Percentiles rank a stretch among this genome's conserved stretches.
Evolutionary conservation across 2,888 invertebrate species (phyloP).

Genomic region (Orthosia cruda): DNA sequence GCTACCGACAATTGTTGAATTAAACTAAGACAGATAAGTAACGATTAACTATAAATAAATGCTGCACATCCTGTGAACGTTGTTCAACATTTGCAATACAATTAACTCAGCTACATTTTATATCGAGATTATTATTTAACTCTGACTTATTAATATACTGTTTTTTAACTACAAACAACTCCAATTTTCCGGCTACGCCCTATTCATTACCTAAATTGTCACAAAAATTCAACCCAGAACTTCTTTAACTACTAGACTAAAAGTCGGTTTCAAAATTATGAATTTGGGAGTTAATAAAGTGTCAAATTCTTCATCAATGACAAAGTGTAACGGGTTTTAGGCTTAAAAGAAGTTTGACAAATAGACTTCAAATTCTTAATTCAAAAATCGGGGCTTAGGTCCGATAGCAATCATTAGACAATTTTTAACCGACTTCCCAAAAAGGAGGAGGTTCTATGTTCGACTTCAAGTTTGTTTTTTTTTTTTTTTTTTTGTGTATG

Average conservation of each 20-base stretch:
- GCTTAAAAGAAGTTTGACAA: no score
- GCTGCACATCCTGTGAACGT: neutral
- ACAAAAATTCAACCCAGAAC: neutral
- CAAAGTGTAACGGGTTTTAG: no score
- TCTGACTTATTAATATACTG: neutral
- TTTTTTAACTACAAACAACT: neutral
- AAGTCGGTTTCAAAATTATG: constrained; percentile 7
- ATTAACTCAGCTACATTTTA: neutral
- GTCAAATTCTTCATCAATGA: no score
- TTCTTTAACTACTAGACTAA: neutral
- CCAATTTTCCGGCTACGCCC: neutral
- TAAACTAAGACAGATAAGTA: constrained; percentile 3
- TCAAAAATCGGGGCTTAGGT: no score
- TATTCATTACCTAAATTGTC: no score
- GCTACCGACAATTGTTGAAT: neutral
- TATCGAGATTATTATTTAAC: neutral
- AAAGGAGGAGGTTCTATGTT: no score
- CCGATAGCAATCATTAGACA: no score
- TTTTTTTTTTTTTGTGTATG: no score
- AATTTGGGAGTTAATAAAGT: neutral
- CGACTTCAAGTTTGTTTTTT: no score
- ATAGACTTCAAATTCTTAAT: no score
- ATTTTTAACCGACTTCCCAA: no score
- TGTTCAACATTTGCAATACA: neutral
- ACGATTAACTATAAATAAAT: constrained; percentile 8